These are phyloP conservation scores for Alouatta caraya DNA, from an alignment of 2,797 vertebrate species.

Conservation along the genomic window DNA sequence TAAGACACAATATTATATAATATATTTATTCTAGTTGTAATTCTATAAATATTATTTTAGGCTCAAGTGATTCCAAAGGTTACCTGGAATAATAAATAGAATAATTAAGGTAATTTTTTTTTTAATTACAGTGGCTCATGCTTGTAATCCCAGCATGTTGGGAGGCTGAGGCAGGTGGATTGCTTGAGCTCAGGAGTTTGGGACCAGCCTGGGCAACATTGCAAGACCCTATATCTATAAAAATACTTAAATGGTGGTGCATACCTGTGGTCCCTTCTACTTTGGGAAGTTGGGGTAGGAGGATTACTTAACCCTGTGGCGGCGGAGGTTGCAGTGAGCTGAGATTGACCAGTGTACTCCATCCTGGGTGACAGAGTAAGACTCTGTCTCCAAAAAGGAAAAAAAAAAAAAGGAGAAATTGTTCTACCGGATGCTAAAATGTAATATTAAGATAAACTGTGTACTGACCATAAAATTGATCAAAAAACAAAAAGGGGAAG, in stretches of 20 bases:
- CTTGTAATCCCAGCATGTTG: not conserved
- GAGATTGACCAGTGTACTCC: too few relatives aligned
- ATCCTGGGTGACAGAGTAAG: too few relatives aligned
- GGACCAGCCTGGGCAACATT: not conserved
- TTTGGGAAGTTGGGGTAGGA: not conserved
- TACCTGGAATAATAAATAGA: slow-evolving; percentile 1
- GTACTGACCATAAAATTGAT: not conserved
- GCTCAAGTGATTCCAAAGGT: not conserved
- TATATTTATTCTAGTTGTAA: slow-evolving; percentile 19
- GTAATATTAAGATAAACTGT: not conserved
- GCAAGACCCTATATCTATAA: not conserved
- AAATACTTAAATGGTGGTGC: not conserved
- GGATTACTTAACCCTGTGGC: too few relatives aligned
- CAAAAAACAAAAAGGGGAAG: not conserved
- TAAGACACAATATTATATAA: not conserved
- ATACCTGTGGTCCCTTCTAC: not conserved
- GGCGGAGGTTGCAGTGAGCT: too few relatives aligned
- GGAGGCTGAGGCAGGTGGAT: too few relatives aligned
- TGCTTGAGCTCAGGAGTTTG: too few relatives aligned
- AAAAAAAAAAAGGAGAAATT: not conserved
- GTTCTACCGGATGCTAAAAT: not conserved
- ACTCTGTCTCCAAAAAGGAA: not conserved
- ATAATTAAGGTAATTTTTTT: not conserved
- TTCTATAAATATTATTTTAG: not conserved
- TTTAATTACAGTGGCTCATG: not conserved